Base-by-base conservation (phyloP, 2,888 invertebrate species). In the Cylloceria caligata region DNA sequence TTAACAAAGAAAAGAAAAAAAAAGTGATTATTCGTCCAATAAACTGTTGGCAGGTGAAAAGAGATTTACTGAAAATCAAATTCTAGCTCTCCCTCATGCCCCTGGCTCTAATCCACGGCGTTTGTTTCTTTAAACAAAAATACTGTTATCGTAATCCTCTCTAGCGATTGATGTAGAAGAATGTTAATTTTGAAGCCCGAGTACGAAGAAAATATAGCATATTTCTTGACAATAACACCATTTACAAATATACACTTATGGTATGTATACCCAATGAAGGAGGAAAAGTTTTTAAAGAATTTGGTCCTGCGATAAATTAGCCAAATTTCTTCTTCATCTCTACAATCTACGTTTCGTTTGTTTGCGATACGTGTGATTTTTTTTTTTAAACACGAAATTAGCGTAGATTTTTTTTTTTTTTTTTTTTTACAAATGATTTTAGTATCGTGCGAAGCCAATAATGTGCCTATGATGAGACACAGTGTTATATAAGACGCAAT, bases 201-300 rank as follows among this genome's bases (percentile, higher is more conserved):
- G 71, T 34, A 71, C 71, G 67, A 82, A 64, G 74, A 75, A 79
- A 82, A 80, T 76, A 83, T 72, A 72, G 67, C 55, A 65, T 82
- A 57, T 83, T 72, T 76, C 57, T 80, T 83, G 83, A 71, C 68
- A 72, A 68, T 76, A 64, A 83, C 80, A 80, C 79, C 76, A 83
- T 83, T 83, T 83, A 83, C 83, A 83, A 80, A 83, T 83, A 83
- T 83, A 83, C 83, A 83, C 68, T 79, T 82, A 82, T 60, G 75
- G 79, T 68, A 79, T 79, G 67, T 47, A 60, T 57, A 55, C 62
- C 75, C 79, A 79, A 82, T 75, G 71, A 79, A 79, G 21, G 71
- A 82, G 60, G 67, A 79, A 72, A 67, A 76, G 71, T 79, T 67
- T 45, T 67, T 62, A 71, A 67, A 82, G 75, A 82, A 82, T 75